Evolutionary conservation across 2,113 vertebrate genomes (phyloP).

Genomic region (Lepus europaeus): DNA sequence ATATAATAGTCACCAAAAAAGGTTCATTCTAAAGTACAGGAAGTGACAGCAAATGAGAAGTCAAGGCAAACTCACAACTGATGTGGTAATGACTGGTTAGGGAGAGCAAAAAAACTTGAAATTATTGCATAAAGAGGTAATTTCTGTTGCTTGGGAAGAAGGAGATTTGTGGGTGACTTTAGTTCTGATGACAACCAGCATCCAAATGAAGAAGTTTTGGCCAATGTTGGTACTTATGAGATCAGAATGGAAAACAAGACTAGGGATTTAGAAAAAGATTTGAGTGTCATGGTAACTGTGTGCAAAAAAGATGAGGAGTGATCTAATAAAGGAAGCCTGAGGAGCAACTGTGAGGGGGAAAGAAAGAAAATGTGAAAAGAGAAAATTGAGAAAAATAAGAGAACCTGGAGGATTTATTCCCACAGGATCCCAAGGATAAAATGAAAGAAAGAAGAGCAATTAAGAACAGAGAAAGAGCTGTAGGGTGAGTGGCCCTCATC

Average conservation of each 20-base stretch:
- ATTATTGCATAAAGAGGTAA: not conserved
- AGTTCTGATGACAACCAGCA: not conserved
- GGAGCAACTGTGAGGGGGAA: not conserved
- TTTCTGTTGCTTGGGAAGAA: not conserved
- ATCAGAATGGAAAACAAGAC: not conserved
- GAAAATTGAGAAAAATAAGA: constrained; percentile 38
- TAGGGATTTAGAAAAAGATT: not conserved
- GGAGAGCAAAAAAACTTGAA: not conserved
- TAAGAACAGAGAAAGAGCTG: constrained; percentile 5
- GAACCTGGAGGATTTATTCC: not conserved
- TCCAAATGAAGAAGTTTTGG: not conserved
- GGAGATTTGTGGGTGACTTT: not conserved
- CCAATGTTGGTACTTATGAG: not conserved
- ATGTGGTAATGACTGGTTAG: not conserved
- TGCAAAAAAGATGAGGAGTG: not conserved
- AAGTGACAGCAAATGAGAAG: not conserved
- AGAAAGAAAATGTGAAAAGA: constrained; percentile 26
- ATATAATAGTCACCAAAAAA: not conserved
- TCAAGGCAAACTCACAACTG: not conserved
- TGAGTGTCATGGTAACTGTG: not conserved
- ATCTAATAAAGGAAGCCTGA: not conserved
- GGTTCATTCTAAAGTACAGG: not conserved
- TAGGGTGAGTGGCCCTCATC: not conserved
- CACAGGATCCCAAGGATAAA: not conserved
- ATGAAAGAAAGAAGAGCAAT: not conserved